Evolutionary conservation across 2,888 invertebrate genomes (phyloP).

Genomic region (Sthenelais limicola): DNA sequence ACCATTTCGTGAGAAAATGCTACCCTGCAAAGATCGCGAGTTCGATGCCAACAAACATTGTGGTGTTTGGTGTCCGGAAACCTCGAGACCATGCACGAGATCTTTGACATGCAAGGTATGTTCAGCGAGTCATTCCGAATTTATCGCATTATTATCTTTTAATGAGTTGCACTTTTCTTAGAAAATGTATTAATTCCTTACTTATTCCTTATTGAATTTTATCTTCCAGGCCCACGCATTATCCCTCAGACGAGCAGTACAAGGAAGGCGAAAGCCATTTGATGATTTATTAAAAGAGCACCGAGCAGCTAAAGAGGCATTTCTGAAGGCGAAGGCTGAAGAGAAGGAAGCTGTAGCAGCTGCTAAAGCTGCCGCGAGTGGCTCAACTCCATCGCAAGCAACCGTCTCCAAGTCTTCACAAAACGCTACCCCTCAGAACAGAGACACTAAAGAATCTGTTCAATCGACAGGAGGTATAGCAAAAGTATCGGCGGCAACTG

Average conservation of each 20-base stretch:
- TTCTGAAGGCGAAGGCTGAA: slow-evolving; percentile 62
- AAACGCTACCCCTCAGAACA: neutral
- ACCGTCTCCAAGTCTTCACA: slow-evolving; percentile 1
- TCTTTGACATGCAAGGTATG: slow-evolving; percentile 79
- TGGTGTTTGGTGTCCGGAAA: slow-evolving; percentile 80
- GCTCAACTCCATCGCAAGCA: neutral
- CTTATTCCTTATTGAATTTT: neutral
- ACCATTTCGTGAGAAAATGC: slow-evolving; percentile 15
- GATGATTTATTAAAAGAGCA: slow-evolving; percentile 84
- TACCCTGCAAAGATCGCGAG: slow-evolving; percentile 75
- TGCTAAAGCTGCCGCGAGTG: slow-evolving; percentile 31
- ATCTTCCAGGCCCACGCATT: slow-evolving; percentile 76
- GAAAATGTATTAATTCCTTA: neutral
- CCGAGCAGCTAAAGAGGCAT: slow-evolving; percentile 71
- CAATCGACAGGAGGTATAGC: neutral
- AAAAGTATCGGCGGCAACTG: neutral
- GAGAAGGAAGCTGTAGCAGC: slow-evolving; percentile 42
- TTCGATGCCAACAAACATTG: slow-evolving; percentile 89
- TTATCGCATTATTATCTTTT: neutral
- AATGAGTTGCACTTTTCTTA: neutral
- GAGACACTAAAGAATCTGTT: neutral
- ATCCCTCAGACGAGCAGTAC: slow-evolving; percentile 80
- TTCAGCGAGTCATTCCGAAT: slow-evolving; percentile 29
- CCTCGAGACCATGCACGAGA: slow-evolving; percentile 82
- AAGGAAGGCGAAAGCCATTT: slow-evolving; percentile 82